These are phyloP conservation scores for Daphoenositta chrysoptera DNA, from an alignment of 2,113 vertebrate genomes.

Conservation along the genomic window DNA sequence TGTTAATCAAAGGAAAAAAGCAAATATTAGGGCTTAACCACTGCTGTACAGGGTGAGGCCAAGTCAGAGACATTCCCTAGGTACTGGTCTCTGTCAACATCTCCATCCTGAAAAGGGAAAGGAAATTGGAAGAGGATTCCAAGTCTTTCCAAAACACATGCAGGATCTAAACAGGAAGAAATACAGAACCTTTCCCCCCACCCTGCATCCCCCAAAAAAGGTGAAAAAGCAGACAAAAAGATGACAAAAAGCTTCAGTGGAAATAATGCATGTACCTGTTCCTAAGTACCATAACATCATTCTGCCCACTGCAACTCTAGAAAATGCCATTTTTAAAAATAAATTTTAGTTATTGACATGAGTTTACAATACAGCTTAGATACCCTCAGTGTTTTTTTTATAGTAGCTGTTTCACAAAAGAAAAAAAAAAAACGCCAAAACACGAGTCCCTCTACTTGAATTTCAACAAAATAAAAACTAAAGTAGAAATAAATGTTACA, in stretches of 20 bases:
- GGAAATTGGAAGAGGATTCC: background rate
- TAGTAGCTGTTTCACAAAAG: background rate
- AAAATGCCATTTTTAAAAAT: background rate
- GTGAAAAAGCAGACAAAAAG: background rate
- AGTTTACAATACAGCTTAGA: background rate
- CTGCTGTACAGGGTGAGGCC: background rate
- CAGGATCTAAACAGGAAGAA: background rate
- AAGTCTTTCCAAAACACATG: background rate
- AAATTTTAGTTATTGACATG: background rate
- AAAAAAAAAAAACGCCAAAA: fast-evolving
- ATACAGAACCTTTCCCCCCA: too few species aligned
- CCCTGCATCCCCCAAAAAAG: background rate
- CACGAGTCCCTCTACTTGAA: background rate
- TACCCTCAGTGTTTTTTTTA: background rate
- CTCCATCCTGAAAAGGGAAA: background rate
- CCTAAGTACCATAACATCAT: background rate
- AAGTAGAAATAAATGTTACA: background rate
- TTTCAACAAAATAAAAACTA: background rate
- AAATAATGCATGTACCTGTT: background rate
- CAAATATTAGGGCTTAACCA: background rate
- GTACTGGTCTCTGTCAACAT: background rate
- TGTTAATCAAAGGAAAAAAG: background rate
- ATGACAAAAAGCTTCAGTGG: background rate
- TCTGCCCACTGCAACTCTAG: background rate
- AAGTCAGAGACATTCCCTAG: background rate